Evolutionary conservation across 1,140 invertebrate species (phyloP).

Genomic region (Drosophila sucinea): DNA sequence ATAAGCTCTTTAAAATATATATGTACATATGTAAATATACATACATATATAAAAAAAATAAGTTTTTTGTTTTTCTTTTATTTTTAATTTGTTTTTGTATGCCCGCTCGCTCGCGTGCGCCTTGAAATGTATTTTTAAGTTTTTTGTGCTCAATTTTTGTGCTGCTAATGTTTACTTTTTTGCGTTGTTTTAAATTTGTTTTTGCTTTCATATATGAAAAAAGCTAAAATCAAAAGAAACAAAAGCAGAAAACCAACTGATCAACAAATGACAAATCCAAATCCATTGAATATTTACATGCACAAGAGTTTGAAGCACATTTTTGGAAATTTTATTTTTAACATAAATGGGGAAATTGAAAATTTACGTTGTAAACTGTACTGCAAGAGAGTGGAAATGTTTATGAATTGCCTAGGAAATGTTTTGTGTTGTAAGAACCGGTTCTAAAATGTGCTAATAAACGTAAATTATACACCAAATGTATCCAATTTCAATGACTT

Average conservation of each 20-base stretch:
- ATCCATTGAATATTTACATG: constrained; percentile 9
- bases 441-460: constrained; percentile 13
- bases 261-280: constrained; percentile 3
- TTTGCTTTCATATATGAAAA: neutral
- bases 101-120: constrained; percentile 38
- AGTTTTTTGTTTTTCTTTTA: constrained; percentile 28
- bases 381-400: neutral
- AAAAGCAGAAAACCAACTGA: constrained; percentile 1
- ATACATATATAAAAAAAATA: constrained; percentile 2
- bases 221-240: neutral
- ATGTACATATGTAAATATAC: neutral
- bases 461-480: neutral
- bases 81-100: constrained; percentile 66
- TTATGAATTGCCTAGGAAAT: constrained; percentile 3
- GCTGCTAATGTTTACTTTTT: constrained; percentile 76
- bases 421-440: constrained; percentile 4
- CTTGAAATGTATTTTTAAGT: constrained; percentile 81
- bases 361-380: neutral
- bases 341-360: neutral
- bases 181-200: constrained; percentile 75
- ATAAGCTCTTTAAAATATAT: constrained; percentile 5
- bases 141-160: constrained; percentile 64
- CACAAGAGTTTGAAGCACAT: neutral
- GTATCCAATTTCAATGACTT: neutral
- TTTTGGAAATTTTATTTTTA: constrained; percentile 18